Evolutionary conservation across 2,888 invertebrate genomes (phyloP).

Genomic region (Dinocampus coccinellae): DNA sequence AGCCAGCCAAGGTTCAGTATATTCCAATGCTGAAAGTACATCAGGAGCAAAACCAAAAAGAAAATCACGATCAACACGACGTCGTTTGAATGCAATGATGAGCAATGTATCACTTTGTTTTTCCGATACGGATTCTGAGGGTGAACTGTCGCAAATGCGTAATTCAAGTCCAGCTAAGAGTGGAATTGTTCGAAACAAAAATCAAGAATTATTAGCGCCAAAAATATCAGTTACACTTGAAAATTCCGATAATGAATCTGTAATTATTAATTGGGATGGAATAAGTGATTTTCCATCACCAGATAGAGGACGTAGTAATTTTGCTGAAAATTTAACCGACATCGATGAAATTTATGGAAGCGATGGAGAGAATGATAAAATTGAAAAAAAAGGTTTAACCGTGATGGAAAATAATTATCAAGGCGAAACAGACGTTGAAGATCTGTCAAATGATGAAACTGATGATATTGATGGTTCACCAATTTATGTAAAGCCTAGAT

Average conservation of each 20-base stretch:
- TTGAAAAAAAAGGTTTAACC: constrained; percentile 42
- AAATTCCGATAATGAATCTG: constrained; percentile 38
- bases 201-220: constrained; percentile 46
- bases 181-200: constrained; percentile 20
- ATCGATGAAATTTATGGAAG: constrained; percentile 65
- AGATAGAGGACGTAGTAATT: constrained; percentile 51
- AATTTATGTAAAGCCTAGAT: constrained; percentile 54
- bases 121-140: constrained; percentile 67
- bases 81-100: constrained; percentile 63
- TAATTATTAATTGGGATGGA: constrained; percentile 30
- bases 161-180: constrained; percentile 33
- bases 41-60: constrained; percentile 56
- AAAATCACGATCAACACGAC: constrained; percentile 61
- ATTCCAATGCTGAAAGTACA: constrained; percentile 31
- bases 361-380: constrained; percentile 53
- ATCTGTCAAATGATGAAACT: constrained; percentile 60
- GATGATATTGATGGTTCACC: constrained; percentile 50
- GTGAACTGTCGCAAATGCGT: constrained; percentile 55
- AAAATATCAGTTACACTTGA: constrained; percentile 60
- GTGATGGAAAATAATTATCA: constrained; percentile 49
- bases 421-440: constrained; percentile 64
- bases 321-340: constrained; percentile 61
- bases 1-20: constrained; percentile 24
- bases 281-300: constrained; percentile 31
- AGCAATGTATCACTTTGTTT: constrained; percentile 65